Conservation (phyloP, 2,797 vertebrate genomes). For the Mergus octosetaceus region DNA sequence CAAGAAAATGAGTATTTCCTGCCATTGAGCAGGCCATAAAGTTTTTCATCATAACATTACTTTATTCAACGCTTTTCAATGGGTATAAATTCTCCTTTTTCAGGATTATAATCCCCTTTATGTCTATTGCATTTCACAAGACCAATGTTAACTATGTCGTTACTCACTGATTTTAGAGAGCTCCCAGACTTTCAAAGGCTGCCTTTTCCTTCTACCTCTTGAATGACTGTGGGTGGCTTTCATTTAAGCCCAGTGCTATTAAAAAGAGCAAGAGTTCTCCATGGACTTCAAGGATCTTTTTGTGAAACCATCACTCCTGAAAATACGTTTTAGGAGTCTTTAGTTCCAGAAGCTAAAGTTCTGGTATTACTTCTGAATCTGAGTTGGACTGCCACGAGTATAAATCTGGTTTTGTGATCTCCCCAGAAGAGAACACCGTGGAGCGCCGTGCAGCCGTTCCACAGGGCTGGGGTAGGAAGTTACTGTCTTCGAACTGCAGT, state of each 20-base stretch:
- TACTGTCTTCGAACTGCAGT: neutral
- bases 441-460: neutral
- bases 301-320: neutral
- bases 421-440: neutral
- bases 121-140: neutral
- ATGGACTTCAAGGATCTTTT: neutral
- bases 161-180: neutral
- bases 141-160: neutral
- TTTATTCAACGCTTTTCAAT: neutral
- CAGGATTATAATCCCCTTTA: conserved; percentile 3
- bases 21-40: neutral
- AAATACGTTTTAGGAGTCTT: neutral
- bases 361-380: neutral
- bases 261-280: neutral
- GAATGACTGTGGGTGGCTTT: neutral
- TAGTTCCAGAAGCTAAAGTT: neutral
- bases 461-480: neutral
- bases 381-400: neutral
- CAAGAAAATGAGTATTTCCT: conserved; percentile 22
- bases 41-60: neutral
- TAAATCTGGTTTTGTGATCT: neutral
- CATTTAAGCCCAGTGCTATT: neutral
- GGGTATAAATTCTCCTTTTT: neutral
- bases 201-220: neutral
- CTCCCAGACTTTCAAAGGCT: neutral